Percentiles rank a stretch among this genome's conserved stretches.
Conservation (phyloP, 1,140 invertebrate genomes). For the Diorhabda sublineata region DNA sequence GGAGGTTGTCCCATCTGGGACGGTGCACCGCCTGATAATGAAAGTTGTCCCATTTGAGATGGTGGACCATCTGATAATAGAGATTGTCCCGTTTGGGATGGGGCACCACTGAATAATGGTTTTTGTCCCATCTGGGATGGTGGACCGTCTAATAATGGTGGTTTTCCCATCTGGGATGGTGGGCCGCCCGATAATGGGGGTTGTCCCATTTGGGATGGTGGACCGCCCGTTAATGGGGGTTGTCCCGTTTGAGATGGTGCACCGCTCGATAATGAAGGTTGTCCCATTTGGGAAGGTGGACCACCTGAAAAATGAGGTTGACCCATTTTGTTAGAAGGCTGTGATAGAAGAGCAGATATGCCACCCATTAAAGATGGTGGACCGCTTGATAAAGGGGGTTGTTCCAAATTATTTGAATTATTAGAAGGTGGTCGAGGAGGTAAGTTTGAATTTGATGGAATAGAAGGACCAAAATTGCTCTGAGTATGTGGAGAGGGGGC, state of each 20-base stretch:
- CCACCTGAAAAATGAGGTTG: slow-evolving; percentile 26
- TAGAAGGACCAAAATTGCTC: slow-evolving; percentile 6
- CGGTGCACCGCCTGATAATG: slow-evolving; percentile 13
- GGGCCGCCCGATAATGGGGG: slow-evolving; percentile 32
- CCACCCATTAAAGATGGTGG: slow-evolving; percentile 1
- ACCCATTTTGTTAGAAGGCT: background rate
- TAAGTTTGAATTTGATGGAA: slow-evolving; percentile 6
- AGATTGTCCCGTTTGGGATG: background rate
- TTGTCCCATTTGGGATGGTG: slow-evolving; percentile 33
- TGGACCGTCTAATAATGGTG: slow-evolving; percentile 6
- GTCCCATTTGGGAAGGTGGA: background rate
- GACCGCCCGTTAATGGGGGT: slow-evolving; percentile 32
- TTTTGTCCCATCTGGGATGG: slow-evolving; percentile 15
- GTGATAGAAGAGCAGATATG: slow-evolving; percentile 14
- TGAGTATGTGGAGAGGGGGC: background rate
- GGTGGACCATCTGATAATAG: background rate
- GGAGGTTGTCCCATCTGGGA: slow-evolving; percentile 24
- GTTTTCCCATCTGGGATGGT: slow-evolving; percentile 18
- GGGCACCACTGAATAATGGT: background rate
- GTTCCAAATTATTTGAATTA: slow-evolving; percentile 6
- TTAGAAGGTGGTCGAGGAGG: slow-evolving; percentile 7
- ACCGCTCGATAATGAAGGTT: background rate
- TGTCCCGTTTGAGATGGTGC: background rate
- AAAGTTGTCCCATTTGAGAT: background rate
- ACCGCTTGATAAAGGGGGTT: slow-evolving; percentile 13